Percentiles rank a stretch among this genome's conserved stretches.
These are phyloP conservation scores for Xyliphius kryptos DNA, from an alignment of 2,113 vertebrate species.

Conservation along the genomic window DNA sequence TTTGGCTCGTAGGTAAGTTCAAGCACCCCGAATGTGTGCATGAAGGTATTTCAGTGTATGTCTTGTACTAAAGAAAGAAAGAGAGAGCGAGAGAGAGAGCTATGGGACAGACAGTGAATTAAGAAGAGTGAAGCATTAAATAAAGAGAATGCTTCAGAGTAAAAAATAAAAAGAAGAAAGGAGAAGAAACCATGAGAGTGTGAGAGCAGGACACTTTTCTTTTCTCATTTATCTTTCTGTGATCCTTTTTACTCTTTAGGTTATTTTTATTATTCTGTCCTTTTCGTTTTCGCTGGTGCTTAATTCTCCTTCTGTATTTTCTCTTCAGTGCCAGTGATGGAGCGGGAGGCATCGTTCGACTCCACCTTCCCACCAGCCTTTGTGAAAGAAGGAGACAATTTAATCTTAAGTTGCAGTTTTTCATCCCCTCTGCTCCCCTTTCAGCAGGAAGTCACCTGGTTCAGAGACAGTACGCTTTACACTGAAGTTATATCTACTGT, in stretches of 20 bases:
- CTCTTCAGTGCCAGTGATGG: constrained; percentile 10
- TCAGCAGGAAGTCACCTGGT: constrained; percentile 76
- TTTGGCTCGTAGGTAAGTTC: too few relatives aligned
- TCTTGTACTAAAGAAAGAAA: too few relatives aligned
- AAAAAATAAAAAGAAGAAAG: background rate
- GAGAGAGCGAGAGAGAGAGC: too few relatives aligned
- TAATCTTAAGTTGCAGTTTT: constrained; percentile 74
- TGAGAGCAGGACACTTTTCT: background rate
- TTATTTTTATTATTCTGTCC: background rate
- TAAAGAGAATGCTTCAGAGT: too few relatives aligned
- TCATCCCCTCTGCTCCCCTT: constrained; percentile 68
- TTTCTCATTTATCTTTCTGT: background rate
- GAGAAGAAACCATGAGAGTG: background rate
- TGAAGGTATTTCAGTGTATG: too few relatives aligned
- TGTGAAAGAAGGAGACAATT: constrained; percentile 63
- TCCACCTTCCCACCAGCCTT: constrained; percentile 57
- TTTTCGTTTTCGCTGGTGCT: background rate
- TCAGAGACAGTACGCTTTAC: constrained; percentile 77
- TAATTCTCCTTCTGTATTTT: background rate
- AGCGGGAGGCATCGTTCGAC: constrained; percentile 60
- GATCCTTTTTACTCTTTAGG: background rate
- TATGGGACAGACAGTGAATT: too few relatives aligned
- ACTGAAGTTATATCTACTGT: too few relatives aligned
- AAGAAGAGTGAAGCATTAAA: too few relatives aligned
- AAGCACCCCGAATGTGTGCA: too few relatives aligned